Conservation (phyloP, 1,140 invertebrate genomes). For the Aethina tumida region DNA sequence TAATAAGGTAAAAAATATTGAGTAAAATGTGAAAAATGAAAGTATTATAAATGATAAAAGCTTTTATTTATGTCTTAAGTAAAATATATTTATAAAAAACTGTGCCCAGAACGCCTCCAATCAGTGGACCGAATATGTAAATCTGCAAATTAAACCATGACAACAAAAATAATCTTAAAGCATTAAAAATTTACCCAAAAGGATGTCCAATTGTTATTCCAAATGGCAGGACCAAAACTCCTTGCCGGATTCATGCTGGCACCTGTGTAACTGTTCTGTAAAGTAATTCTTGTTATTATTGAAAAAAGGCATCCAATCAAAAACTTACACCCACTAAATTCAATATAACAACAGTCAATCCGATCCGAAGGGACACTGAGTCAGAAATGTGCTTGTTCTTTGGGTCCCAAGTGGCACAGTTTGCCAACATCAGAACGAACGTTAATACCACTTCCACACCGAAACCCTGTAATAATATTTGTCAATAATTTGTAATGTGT, state of each 20-base stretch:
- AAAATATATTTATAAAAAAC: constrained; percentile 10
- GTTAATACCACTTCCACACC: constrained; percentile 35
- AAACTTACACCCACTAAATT: constrained; percentile 35
- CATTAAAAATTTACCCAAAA: constrained; percentile 55
- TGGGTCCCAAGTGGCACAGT: constrained; percentile 39
- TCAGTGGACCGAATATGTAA: constrained; percentile 15
- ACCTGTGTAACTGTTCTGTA: constrained; percentile 45
- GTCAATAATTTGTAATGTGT: too few relatives aligned
- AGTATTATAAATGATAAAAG: constrained; percentile 1
- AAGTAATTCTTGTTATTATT: constrained; percentile 2
- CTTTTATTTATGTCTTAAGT: constrained; percentile 10
- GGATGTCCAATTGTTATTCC: constrained; percentile 49
- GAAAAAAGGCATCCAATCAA: background rate
- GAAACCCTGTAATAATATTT: too few relatives aligned
- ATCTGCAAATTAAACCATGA: constrained; percentile 15
- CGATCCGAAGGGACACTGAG: constrained; percentile 41
- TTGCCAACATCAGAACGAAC: constrained; percentile 37
- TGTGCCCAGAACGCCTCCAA: constrained; percentile 14
- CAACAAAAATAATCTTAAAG: background rate
- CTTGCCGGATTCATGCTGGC: constrained; percentile 74
- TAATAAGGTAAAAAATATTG: too few relatives aligned
- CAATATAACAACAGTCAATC: constrained; percentile 35
- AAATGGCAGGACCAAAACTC: constrained; percentile 62
- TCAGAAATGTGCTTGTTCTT: constrained; percentile 35
- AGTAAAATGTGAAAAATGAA: too few relatives aligned